These are phyloP conservation scores for Cryptomyrus ogoouensis DNA, from an alignment of 2,113 vertebrate species.

Conservation along the genomic window DNA sequence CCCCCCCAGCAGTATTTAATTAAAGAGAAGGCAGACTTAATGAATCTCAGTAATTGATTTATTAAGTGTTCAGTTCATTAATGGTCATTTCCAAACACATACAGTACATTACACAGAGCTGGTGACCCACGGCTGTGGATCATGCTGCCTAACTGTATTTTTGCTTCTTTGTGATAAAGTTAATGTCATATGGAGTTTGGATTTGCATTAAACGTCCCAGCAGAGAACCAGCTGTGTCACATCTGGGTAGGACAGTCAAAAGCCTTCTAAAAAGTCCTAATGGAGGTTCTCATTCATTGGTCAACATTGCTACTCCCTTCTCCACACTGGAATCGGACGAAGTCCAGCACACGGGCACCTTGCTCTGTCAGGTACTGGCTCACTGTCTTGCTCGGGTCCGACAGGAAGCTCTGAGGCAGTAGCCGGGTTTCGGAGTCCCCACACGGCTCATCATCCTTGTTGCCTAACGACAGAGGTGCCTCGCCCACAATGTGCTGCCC, in stretches of 20 bases:
- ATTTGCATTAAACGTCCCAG: not conserved
- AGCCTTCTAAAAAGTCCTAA: not conserved
- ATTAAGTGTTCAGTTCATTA: constrained; percentile 5
- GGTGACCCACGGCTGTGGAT: not conserved
- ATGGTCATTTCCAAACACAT: not conserved
- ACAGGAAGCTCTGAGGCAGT: constrained; percentile 73
- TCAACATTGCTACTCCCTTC: constrained; percentile 48
- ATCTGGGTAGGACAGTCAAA: not conserved
- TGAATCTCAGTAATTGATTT: not conserved
- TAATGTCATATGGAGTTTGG: not conserved
- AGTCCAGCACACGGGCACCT: constrained; percentile 72
- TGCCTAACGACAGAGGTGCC: constrained; percentile 70
- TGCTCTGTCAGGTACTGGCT: constrained; percentile 71
- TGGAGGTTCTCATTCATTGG: constrained; percentile 32
- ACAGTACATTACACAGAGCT: not conserved
- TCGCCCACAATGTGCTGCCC: constrained; percentile 85
- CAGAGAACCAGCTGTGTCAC: not conserved
- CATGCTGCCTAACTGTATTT: not conserved
- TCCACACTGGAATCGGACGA: constrained; percentile 79
- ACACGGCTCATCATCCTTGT: constrained; percentile 69
- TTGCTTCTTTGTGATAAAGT: not conserved
- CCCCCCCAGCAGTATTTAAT: not conserved
- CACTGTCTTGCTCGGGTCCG: constrained; percentile 72
- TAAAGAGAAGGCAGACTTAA: not conserved
- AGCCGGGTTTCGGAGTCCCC: constrained; percentile 78